Base-by-base conservation (phyloP, 2,113 vertebrate genomes). In the Macquaria ambigua region DNA sequence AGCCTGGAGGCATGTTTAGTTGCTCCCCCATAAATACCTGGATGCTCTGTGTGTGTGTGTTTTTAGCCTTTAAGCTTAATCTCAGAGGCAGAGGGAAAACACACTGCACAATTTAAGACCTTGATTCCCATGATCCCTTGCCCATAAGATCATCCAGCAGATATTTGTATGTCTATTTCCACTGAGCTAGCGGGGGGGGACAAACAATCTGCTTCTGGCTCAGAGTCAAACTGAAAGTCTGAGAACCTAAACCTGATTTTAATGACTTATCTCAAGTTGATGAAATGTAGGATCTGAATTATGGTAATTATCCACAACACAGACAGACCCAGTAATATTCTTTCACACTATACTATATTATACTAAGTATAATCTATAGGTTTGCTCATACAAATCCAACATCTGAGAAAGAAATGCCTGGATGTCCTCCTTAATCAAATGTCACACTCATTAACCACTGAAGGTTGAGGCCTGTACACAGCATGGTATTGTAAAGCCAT, bases 61-160 rank as follows among this genome's bases (percentile, higher is more conserved):
- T 61, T 81, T 73, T 71, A 86, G 73, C 64, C 70, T 41, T 79
- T 78, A 82, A 87, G 34, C 34, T 63, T 77, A 82, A 91, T 85
- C 82, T 80, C 31, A 68, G 41, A 63, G 43, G 11, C 56, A 41
- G 72, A 67, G 34, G 52, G 73, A 64, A 77, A 71, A 63, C 79
- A 68, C 46, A 21, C 59, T 8, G 55, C 71, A 64, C 34, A 56
- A 52, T 85, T 73, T 69, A 52, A 73, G 58, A 74, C 55, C 70
- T 43, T 56, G 8, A 58, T 76, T 90, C 79, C 72, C 68, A 77
- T 81, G 67, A 85, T 64, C 71, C 72, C 23, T 56, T 67, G 63
- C 37, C 78, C 68, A 77, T 34, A 75, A 72, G 34, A 74, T 77
- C 59, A 72, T 61, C 37, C 0, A 39, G 25, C 55, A 82, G 78